Evolutionary conservation across 2,888 invertebrate genomes (phyloP).

Genomic region (Ptilodon capucinus): DNA sequence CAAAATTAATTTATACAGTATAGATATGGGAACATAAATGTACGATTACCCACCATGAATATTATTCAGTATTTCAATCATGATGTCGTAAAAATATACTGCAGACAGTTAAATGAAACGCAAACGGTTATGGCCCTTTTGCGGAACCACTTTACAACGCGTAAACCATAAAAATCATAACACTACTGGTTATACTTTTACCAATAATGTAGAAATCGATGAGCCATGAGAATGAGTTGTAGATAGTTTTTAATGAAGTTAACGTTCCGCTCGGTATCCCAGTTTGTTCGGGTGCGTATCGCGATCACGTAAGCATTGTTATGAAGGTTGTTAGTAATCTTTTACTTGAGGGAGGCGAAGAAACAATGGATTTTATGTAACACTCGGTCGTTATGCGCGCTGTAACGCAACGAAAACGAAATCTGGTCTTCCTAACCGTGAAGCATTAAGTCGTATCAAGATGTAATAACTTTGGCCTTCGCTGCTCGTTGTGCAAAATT

Average conservation of each 20-base stretch:
- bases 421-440: slow-evolving; percentile 54
- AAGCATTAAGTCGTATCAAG: slow-evolving; percentile 53
- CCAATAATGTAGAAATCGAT: slow-evolving; percentile 4
- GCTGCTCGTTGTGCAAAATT: slow-evolving; percentile 38
- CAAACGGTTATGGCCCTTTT: not conserved
- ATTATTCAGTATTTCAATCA: not conserved
- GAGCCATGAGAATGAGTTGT: not conserved
- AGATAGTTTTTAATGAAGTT: slow-evolving; percentile 5
- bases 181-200: not conserved
- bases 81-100: not conserved
- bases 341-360: slow-evolving; percentile 31
- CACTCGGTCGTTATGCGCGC: slow-evolving; percentile 43
- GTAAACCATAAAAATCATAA: not conserved
- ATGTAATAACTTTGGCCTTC: slow-evolving; percentile 46
- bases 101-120: not conserved
- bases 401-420: slow-evolving; percentile 53
- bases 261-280: slow-evolving; percentile 20
- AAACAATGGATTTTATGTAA: slow-evolving; percentile 67
- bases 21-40: not conserved
- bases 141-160: not conserved
- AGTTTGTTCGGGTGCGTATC: slow-evolving; percentile 25
- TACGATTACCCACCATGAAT: too few species aligned
- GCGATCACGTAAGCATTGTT: slow-evolving; percentile 40
- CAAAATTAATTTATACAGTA: not conserved
- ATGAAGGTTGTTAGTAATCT: slow-evolving; percentile 41